These are phyloP conservation scores for Coendou prehensilis DNA, from an alignment of 2,797 vertebrate species.

Conservation along the genomic window DNA sequence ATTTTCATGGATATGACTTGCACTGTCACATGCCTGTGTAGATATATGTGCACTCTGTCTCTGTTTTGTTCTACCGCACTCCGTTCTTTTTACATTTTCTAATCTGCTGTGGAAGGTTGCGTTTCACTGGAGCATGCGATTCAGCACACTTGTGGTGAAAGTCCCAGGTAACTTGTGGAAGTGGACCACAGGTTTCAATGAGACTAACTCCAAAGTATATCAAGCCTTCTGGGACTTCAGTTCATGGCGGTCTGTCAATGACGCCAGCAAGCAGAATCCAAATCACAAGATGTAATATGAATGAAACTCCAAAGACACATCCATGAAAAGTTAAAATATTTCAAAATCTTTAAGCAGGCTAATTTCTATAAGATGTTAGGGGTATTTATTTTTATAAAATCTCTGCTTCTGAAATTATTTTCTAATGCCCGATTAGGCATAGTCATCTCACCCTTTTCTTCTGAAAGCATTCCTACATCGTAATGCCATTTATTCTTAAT, in stretches of 20 bases:
- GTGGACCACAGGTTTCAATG: conserved; percentile 23
- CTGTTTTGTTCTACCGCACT: background rate
- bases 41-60: fast-evolving
- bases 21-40: background rate
- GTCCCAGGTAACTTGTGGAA: conserved; percentile 70
- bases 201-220: conserved; percentile 50
- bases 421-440: background rate
- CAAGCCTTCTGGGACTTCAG: conserved; percentile 31
- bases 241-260: conserved; percentile 20
- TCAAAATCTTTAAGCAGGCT: conserved; percentile 51
- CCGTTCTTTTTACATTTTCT: background rate
- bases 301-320: conserved; percentile 63
- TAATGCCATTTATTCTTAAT: background rate
- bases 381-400: conserved; percentile 59
- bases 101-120: background rate
- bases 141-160: background rate
- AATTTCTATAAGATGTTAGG: background rate
- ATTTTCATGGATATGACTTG: background rate
- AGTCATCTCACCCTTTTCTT: background rate
- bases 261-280: conserved; percentile 61
- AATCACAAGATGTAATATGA: background rate
- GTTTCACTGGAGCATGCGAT: conserved; percentile 21
- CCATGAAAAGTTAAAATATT: conserved; percentile 53
- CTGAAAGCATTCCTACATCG: background rate
- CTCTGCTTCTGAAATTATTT: conserved; percentile 23